Base-by-base conservation (phyloP, 2,888 invertebrate species). In the Steromphala cineraria region DNA sequence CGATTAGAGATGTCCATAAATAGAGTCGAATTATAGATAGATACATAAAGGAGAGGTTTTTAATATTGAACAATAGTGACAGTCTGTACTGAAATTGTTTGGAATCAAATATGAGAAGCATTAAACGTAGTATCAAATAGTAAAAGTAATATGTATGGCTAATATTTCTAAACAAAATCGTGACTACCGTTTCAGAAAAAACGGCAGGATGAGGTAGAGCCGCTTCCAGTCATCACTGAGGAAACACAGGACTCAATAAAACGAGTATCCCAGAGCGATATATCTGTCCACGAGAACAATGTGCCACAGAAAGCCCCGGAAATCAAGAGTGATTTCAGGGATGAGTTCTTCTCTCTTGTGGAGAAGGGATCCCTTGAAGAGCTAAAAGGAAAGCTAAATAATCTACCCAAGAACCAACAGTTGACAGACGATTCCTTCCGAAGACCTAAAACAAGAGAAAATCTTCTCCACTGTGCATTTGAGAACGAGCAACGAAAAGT, bases 381-480 rank as follows among this genome's bases (percentile, higher is more conserved):
- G 2, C 81, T 81, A 24, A 17, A 77, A 17, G 62, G 28, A 5
- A 56, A 56, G 31, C 40, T 85, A 8, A 75, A 21, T 31, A 62
- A 62, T 19, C 17, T 81, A 5, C 53, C n/a, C 0, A 17, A 10
- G 8, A 28, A 56, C 24, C 53, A 40, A 0, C 3, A 13, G 15
- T 53, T 83, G 53, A 28, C 40, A 21, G 77, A 74, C 53, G 53
- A 53, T 53, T 10, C 75, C 8, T 21, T 83, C 28, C 21, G 82
- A 10, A 75, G 87, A 77, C 87, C 86, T 0, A 62, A 80, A 31
- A 87, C 85, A 13, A 83, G 83, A 28, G 83, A 87, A 53, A 90
- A 88, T 67, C 83, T 88, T 7, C 83, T 91, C 8, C 90, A 91
- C 46, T 87, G 84, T 62, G 87, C 89, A 0, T 78, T 90, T 0